Base-by-base conservation (phyloP, 2,888 invertebrate genomes). In the Pantelozetes paolii region DNA sequence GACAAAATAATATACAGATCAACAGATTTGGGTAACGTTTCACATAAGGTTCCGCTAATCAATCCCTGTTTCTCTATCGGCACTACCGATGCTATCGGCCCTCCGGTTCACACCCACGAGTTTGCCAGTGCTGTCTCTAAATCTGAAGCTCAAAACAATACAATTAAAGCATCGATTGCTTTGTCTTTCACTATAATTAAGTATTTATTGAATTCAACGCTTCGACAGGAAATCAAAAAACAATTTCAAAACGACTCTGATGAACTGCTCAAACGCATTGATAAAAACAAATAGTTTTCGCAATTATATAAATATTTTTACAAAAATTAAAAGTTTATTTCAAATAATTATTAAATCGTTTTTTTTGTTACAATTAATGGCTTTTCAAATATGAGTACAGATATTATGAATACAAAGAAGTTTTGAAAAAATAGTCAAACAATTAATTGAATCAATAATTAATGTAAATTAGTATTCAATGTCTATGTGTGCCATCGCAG, bases 21-120 rank as follows among this genome's bases (percentile, higher is more conserved):
- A 1, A 42, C 67, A 40, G 67, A 67, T 67, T 67, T 67, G 32
- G 67, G 67, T 18, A 67, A 67, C 23, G 42, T 67, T 5, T 67
- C 67, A 2, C 67, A 67, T 42, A 67, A 67, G 30, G 42, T 67
- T 1, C 42, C 67, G 23, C 23, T 67, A 15, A 67, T 67, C 5
- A 42, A 42, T 11, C 67, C 67, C 1, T 23, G 40, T 42, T 67
- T 42, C 23, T n/a, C 67, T 2, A 67, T 67, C 15, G 67, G 67
- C 20, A 40, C 40, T 2, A 20, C 20, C 1, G 42, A 36, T 40
- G 26, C 59, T n/a, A n/a, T n/a, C n/a, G n/a, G 13, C 5, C 54
- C 54, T 20, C 5, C 23, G 1, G 42, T 67, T 42, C 67, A 67
- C 42, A 67, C 40, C 2, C 8, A 11, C 2, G 23, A 67, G 42